Percentiles rank a stretch among this genome's conserved stretches.
phyloP scores from a whole-genome alignment of 2,888 invertebrate species.

The Thymelicus acteon region DNA sequence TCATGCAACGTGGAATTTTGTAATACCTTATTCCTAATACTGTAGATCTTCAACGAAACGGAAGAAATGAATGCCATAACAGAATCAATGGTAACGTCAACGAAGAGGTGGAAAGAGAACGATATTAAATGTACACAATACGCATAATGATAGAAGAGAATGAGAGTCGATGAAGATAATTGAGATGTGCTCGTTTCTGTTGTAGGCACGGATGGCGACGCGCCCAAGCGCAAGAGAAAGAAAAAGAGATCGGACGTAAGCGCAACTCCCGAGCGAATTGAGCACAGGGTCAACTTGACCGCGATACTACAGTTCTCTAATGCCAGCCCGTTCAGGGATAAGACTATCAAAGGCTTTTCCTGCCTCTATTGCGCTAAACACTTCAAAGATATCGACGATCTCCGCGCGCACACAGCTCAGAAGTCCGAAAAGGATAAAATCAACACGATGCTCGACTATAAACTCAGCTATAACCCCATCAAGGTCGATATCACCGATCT shows the following conservation, averaged over 20 bases:
- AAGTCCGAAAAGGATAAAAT: slow-evolving; percentile 73
- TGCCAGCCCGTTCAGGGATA: slow-evolving; percentile 78
- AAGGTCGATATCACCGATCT: slow-evolving; percentile 76
- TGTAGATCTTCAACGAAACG: neutral
- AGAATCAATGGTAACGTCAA: slow-evolving; percentile 40
- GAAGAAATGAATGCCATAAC: slow-evolving; percentile 17
- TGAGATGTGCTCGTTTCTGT: slow-evolving; percentile 80
- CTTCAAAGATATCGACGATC: slow-evolving; percentile 66
- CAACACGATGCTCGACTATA: slow-evolving; percentile 77
- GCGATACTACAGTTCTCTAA: slow-evolving; percentile 78
- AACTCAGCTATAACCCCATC: slow-evolving; percentile 78
- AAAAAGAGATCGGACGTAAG: slow-evolving; percentile 73
- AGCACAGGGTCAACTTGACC: slow-evolving; percentile 79
- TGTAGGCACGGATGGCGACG: slow-evolving; percentile 75
- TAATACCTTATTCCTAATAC: no score
- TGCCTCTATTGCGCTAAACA: slow-evolving; percentile 76
- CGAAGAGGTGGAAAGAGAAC: slow-evolving; percentile 39
- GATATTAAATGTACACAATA: slow-evolving; percentile 22
- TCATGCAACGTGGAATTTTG: no score
- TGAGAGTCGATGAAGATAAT: slow-evolving; percentile 67
- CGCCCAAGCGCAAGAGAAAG: slow-evolving; percentile 71
- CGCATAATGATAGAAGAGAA: slow-evolving; percentile 53
- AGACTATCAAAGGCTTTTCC: slow-evolving; percentile 75
- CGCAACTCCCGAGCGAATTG: slow-evolving; percentile 78
- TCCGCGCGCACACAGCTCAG: slow-evolving; percentile 68